phyloP scores from a whole-genome alignment of 2,113 vertebrate species.

The Psilopsiagon aurifrons region DNA sequence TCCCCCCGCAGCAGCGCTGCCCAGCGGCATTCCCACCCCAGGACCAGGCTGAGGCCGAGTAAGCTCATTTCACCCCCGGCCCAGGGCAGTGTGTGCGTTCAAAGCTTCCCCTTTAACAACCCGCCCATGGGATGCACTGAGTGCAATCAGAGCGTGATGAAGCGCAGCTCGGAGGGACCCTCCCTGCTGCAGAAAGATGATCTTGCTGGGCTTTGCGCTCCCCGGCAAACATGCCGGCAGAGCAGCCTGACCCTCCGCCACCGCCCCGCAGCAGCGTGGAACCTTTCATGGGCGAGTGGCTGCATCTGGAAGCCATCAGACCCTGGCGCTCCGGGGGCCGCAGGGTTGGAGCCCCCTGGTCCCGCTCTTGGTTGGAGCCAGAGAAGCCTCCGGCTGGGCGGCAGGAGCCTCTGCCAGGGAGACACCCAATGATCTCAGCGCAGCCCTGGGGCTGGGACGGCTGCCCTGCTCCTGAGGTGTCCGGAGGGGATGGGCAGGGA shows the following conservation, averaged over 20 bases:
- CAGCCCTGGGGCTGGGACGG: background rate
- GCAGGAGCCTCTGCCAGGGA: slow-evolving; percentile 31
- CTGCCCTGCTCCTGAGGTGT: background rate
- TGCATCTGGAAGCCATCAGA: slow-evolving; percentile 32
- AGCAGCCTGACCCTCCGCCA: background rate
- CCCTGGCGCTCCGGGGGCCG: background rate
- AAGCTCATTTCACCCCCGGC: background rate
- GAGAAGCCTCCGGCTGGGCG: background rate
- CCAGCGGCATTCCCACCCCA: rapidly evolving
- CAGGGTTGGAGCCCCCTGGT: background rate
- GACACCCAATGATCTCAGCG: slow-evolving; percentile 64
- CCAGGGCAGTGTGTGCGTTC: background rate
- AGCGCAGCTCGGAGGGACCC: background rate
- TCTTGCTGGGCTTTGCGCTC: background rate
- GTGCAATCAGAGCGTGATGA: background rate
- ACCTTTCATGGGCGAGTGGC: rapidly evolving
- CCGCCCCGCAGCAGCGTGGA: background rate
- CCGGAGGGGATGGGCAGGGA: slow-evolving; percentile 2
- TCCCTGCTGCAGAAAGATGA: background rate
- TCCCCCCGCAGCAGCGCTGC: no score
- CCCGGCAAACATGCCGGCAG: background rate
- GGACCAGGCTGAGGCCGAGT: background rate
- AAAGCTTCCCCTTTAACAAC: background rate
- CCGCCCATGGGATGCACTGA: rapidly evolving
- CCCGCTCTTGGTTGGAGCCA: background rate